Evolutionary conservation across 1,140 invertebrate genomes (phyloP).

Genomic region (Himalopsyche phryganea): DNA sequence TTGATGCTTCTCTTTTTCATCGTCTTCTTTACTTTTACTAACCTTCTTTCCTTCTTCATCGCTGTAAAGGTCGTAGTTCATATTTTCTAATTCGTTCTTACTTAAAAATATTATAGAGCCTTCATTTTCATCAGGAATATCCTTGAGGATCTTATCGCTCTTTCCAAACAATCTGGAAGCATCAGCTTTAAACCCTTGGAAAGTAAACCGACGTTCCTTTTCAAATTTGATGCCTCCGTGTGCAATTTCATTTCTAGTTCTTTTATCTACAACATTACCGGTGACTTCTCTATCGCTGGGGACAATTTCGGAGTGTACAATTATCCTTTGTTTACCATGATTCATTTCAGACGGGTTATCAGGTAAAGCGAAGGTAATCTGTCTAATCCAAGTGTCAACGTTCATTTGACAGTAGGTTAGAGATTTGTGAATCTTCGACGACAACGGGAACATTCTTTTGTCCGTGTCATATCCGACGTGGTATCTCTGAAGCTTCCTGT

Average conservation of each 20-base stretch:
- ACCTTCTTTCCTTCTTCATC: constrained; percentile 45
- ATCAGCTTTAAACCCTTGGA: constrained; percentile 52
- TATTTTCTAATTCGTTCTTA: constrained; percentile 58
- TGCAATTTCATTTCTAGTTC: constrained; percentile 48
- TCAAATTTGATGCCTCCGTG: constrained; percentile 44
- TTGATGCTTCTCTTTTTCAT: constrained; percentile 40
- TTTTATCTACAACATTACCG: constrained; percentile 36
- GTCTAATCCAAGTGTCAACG: constrained; percentile 54
- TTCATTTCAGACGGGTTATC: constrained; percentile 40
- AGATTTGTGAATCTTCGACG: constrained; percentile 58
- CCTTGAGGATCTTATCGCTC: constrained; percentile 52
- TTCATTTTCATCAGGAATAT: constrained; percentile 60
- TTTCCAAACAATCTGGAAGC: constrained; percentile 50
- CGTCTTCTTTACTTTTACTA: constrained; percentile 39
- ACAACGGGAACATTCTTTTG: constrained; percentile 57
- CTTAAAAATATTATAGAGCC: constrained; percentile 61
- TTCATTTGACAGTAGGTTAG: constrained; percentile 61
- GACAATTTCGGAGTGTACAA: constrained; percentile 9
- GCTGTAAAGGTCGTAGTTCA: constrained; percentile 53
- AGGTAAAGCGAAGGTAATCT: constrained; percentile 51
- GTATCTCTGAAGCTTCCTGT: constrained; percentile 52
- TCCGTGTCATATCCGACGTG: constrained; percentile 57
- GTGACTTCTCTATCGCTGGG: background rate
- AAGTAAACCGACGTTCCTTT: constrained; percentile 52
- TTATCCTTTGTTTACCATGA: constrained; percentile 41